Conservation (phyloP, 2,888 invertebrate genomes). For the Lithodes maja region DNA sequence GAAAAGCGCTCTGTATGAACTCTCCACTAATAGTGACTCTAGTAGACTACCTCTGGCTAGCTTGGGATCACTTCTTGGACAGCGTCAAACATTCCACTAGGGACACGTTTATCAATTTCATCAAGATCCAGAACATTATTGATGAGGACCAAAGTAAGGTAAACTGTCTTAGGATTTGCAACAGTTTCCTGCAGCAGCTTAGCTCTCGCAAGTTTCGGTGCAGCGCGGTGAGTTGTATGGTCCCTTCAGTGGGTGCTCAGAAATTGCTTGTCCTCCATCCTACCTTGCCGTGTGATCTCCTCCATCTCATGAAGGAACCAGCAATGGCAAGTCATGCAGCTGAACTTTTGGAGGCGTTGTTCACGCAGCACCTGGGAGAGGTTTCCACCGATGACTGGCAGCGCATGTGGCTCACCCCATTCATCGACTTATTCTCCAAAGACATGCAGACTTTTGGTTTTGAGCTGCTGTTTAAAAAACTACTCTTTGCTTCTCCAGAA, state of each 20-base stretch:
- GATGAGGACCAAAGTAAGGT: constrained; percentile 29
- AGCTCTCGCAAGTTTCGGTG: constrained; percentile 41
- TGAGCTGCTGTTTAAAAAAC: constrained; percentile 62
- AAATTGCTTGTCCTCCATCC: constrained; percentile 43
- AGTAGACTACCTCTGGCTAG: constrained; percentile 57
- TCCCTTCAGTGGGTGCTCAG: constrained; percentile 51
- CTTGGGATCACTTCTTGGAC: constrained; percentile 69
- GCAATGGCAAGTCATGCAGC: constrained; percentile 55
- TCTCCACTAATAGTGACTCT: constrained; percentile 36
- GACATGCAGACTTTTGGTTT: constrained; percentile 69
- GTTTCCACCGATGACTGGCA: constrained; percentile 55
- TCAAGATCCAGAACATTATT: constrained; percentile 47
- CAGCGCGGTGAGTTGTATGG: constrained; percentile 66
- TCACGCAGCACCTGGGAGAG: constrained; percentile 55
- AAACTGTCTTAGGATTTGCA: constrained; percentile 44
- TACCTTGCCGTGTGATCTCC: constrained; percentile 42
- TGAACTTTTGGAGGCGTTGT: constrained; percentile 60
- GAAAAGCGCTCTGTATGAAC: background rate
- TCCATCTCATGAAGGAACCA: constrained; percentile 53
- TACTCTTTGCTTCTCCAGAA: constrained; percentile 48
- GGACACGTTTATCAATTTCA: constrained; percentile 59
- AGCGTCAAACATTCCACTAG: constrained; percentile 66
- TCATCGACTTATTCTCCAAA: constrained; percentile 58
- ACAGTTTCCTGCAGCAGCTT: constrained; percentile 28
- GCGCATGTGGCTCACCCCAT: constrained; percentile 54